These are phyloP conservation scores for Brachyhypopomus occidentalis DNA, from an alignment of 2,113 vertebrate species.

Conservation along the genomic window DNA sequence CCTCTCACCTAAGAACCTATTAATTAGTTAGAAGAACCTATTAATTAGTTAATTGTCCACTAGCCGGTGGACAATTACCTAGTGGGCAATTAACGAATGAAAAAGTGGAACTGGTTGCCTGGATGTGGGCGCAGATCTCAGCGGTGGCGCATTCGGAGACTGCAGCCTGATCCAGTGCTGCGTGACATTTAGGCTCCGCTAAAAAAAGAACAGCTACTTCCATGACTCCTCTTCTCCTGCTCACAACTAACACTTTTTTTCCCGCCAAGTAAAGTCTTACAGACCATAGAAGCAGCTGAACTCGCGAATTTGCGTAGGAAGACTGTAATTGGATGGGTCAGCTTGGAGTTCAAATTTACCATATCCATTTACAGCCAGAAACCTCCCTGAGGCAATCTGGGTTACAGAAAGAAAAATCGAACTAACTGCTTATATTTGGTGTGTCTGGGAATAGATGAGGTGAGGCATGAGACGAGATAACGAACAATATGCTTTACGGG, in stretches of 20 bases:
- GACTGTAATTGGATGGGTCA: constrained; percentile 29
- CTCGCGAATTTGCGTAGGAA: constrained; percentile 6
- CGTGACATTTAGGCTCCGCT: background rate
- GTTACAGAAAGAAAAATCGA: constrained; percentile 20
- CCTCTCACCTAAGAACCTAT: no score
- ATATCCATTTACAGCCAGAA: constrained; percentile 30
- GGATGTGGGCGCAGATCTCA: background rate
- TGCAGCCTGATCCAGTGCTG: no score
- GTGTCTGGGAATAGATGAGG: constrained; percentile 35
- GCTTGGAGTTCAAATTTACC: constrained; percentile 30
- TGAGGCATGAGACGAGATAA: constrained; percentile 13
- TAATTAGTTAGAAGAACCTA: background rate
- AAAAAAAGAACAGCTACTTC: background rate
- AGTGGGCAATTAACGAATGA: background rate
- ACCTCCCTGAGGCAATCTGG: constrained; percentile 21
- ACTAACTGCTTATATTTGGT: constrained; percentile 40
- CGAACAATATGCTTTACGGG: constrained; percentile 4
- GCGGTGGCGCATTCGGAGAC: background rate
- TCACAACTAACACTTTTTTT: constrained; percentile 21
- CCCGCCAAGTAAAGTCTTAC: background rate
- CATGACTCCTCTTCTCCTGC: background rate
- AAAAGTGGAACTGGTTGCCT: background rate
- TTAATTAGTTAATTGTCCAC: background rate
- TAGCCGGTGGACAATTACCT: no score
- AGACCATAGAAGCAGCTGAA: constrained; percentile 18